These are phyloP conservation scores for Phymorhynchus buccinoides DNA, from an alignment of 1,140 invertebrate genomes.

Conservation along the genomic window DNA sequence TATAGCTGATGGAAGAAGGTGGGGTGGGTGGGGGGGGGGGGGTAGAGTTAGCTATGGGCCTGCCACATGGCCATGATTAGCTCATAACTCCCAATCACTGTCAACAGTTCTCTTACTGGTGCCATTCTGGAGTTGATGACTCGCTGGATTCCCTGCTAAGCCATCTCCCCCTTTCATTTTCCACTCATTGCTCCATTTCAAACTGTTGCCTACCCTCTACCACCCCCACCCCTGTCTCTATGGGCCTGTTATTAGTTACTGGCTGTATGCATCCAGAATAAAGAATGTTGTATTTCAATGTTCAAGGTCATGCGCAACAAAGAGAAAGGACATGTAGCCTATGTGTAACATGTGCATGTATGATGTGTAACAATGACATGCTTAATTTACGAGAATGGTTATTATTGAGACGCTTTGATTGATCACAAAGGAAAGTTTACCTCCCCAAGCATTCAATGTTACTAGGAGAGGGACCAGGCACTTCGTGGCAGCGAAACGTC, in stretches of 20 bases:
- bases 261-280: too few relatives aligned
- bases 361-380: too few relatives aligned
- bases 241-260: too few relatives aligned
- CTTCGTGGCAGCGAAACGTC: too few relatives aligned
- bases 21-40: background rate
- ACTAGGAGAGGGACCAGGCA: too few relatives aligned
- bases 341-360: too few relatives aligned
- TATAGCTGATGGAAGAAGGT: background rate
- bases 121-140: background rate
- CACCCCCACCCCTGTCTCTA: background rate
- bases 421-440: background rate
- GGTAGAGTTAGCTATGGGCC: background rate
- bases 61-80: background rate
- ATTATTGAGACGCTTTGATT: too few relatives aligned
- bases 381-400: too few relatives aligned
- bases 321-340: too few relatives aligned
- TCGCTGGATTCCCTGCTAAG: background rate
- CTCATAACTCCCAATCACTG: conserved; percentile 6
- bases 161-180: background rate
- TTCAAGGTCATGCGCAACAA: too few relatives aligned
- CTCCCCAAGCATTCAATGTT: too few relatives aligned
- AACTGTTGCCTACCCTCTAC: background rate
- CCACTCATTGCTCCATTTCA: background rate
- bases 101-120: background rate
- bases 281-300: too few relatives aligned